phyloP scores from a whole-genome alignment of 1,140 invertebrate species.

The Ceratoteleas bidentatus region DNA sequence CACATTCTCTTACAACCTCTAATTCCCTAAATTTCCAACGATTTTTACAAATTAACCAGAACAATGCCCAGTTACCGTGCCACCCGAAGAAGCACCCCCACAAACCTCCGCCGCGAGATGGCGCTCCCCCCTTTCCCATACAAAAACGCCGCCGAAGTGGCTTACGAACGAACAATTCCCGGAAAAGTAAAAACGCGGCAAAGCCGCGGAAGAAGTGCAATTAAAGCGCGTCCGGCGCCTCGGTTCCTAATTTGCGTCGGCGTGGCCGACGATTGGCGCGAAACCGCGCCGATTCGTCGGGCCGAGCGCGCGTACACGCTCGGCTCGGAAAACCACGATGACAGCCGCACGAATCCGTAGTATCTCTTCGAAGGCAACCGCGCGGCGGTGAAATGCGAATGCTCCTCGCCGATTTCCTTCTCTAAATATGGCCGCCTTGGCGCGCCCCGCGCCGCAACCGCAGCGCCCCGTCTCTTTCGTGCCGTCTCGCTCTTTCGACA shows the following conservation, averaged over 20 bases:
- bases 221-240: constrained; percentile 32
- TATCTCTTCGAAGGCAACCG: constrained; percentile 63
- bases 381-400: constrained; percentile 70
- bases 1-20: too few species aligned
- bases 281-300: constrained; percentile 64
- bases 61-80: too few species aligned
- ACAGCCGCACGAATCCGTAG: constrained; percentile 66
- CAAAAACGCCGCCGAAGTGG: too few species aligned
- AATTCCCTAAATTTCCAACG: too few species aligned
- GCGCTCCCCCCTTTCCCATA: too few species aligned
- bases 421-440: constrained; percentile 80
- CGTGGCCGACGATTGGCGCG: constrained; percentile 52
- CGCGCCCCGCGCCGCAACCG: constrained; percentile 62
- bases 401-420: constrained; percentile 80
- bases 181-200: too few species aligned
- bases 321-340: constrained; percentile 66
- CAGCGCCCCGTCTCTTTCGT: constrained; percentile 49
- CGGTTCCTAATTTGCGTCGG: constrained; percentile 57
- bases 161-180: not conserved
- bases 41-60: too few species aligned
- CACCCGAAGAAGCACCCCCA: too few species aligned
- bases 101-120: too few species aligned
- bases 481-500: constrained; percentile 59
- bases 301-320: constrained; percentile 45
- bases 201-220: constrained; percentile 23